phyloP scores from a whole-genome alignment of 2,888 invertebrate genomes.

The Bimastos eiseni region DNA sequence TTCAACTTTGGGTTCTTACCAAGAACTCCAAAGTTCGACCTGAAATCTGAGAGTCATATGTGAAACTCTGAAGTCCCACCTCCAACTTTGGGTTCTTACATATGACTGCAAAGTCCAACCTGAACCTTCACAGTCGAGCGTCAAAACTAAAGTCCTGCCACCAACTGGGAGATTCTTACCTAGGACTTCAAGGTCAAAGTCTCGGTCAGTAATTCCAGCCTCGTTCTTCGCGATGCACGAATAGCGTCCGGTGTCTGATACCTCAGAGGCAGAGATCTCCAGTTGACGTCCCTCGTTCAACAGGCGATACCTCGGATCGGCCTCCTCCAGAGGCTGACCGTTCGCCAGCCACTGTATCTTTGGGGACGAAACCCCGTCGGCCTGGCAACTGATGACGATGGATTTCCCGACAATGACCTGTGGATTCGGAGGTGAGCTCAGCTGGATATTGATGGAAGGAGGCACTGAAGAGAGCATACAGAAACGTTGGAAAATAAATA shows the following conservation, averaged over 20 bases:
- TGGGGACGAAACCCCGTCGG: slow-evolving; percentile 54
- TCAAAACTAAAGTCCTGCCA: no score
- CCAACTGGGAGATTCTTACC: slow-evolving; percentile 31
- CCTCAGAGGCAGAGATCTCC: slow-evolving; percentile 47
- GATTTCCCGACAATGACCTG: slow-evolving; percentile 59
- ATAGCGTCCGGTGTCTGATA: slow-evolving; percentile 56
- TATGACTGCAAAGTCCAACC: no score
- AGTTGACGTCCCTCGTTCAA: slow-evolving; percentile 49
- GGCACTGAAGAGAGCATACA: slow-evolving; percentile 56
- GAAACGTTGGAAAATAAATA: background rate
- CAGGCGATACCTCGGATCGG: slow-evolving; percentile 32
- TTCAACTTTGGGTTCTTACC: background rate
- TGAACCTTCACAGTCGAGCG: no score
- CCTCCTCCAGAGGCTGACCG: slow-evolving; percentile 29
- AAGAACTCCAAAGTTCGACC: background rate
- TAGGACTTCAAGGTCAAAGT: slow-evolving; percentile 55
- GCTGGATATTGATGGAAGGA: slow-evolving; percentile 58
- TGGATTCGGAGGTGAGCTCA: slow-evolving; percentile 49
- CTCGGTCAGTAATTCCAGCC: slow-evolving; percentile 60
- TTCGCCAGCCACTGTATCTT: slow-evolving; percentile 53
- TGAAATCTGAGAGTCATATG: background rate
- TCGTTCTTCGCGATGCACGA: slow-evolving; percentile 64
- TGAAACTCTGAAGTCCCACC: background rate
- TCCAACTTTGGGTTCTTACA: background rate
- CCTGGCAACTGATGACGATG: slow-evolving; percentile 53